Conservation (phyloP, 1,140 invertebrate genomes). For the Lasioglossum baleicum region DNA sequence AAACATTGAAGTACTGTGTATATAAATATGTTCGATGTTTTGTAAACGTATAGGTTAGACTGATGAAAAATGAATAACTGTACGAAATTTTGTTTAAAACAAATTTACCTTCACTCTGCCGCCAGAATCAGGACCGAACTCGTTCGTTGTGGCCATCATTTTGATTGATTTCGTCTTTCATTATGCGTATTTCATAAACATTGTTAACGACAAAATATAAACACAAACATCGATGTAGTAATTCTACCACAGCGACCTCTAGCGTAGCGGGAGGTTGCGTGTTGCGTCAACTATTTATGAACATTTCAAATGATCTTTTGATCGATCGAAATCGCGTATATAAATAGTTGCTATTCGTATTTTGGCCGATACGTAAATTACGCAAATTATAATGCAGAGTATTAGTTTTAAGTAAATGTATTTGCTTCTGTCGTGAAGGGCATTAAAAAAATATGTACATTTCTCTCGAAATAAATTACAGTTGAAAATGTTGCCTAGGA, state of each 20-base stretch:
- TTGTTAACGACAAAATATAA: background rate
- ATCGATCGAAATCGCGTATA: too few relatives aligned
- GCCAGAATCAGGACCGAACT: conserved; percentile 90
- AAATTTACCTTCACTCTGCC: conserved; percentile 86
- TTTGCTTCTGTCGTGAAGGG: conserved; percentile 24
- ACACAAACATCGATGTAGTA: background rate
- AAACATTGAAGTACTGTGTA: too few relatives aligned
- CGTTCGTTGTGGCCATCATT: conserved; percentile 84
- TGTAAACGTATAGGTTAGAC: background rate
- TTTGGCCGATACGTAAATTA: background rate
- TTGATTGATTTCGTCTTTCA: background rate
- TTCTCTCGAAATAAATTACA: conserved; percentile 45
- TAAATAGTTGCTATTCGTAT: background rate
- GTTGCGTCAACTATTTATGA: too few relatives aligned
- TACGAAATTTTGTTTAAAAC: background rate
- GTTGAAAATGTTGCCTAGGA: conserved; percentile 12
- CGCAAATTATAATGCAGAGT: background rate
- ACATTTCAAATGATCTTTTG: too few relatives aligned
- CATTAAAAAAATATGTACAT: conserved; percentile 50
- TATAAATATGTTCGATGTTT: background rate
- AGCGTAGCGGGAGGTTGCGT: background rate
- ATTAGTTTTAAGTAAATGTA: conserved; percentile 24
- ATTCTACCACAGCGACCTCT: background rate
- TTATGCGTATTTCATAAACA: background rate
- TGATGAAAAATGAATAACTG: background rate